These are phyloP conservation scores for Hydraecia micacea DNA, from an alignment of 2,888 invertebrate species.

Conservation along the genomic window DNA sequence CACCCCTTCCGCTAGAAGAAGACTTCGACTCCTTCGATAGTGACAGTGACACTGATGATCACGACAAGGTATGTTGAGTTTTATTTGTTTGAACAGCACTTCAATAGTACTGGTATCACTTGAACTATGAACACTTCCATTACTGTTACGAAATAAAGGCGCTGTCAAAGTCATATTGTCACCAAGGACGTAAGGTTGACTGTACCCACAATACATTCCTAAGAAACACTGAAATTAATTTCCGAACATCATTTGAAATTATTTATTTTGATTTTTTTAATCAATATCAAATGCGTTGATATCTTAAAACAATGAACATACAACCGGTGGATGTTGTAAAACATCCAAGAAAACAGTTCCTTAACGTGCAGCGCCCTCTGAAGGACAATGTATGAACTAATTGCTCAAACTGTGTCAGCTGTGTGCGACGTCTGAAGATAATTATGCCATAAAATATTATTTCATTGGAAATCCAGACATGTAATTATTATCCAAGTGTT, in stretches of 20 bases:
- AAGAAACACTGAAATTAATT: not conserved
- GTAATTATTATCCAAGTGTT: not conserved
- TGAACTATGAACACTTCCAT: not conserved
- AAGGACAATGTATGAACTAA: not conserved
- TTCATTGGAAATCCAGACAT: not conserved
- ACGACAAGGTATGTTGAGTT: constrained; percentile 77
- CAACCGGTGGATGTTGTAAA: not conserved
- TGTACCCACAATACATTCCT: not conserved
- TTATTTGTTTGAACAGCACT: not conserved
- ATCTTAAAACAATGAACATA: not conserved
- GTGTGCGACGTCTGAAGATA: not conserved
- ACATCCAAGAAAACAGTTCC: not conserved
- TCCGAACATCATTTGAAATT: not conserved
- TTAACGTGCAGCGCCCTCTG: constrained; percentile 22
- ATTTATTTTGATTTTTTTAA: constrained; percentile 3
- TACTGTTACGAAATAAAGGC: not conserved
- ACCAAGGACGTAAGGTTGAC: too few relatives aligned
- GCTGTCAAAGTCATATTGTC: not conserved
- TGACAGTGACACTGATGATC: constrained; percentile 91
- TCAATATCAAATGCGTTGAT: not conserved
- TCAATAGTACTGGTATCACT: not conserved
- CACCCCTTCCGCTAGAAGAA: constrained; percentile 83
- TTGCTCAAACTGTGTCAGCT: not conserved
- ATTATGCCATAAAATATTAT: not conserved
- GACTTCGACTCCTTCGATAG: constrained; percentile 94